Evolutionary conservation across 2,113 vertebrate species (phyloP).

Genomic region (Myrmecobius fasciatus): DNA sequence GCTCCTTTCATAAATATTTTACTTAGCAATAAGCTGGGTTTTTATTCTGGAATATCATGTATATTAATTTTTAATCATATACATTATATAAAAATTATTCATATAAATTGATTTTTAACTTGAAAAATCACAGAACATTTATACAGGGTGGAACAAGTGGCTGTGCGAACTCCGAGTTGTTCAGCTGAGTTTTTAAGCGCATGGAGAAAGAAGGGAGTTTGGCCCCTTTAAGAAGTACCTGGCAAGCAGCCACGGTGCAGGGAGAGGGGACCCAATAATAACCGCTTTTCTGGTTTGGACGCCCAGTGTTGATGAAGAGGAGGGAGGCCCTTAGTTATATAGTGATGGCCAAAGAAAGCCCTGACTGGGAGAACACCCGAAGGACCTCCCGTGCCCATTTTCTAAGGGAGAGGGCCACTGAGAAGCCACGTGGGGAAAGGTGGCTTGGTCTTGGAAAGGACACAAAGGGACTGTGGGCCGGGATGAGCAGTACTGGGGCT

Average conservation of each 20-base stretch:
- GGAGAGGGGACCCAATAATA: background rate
- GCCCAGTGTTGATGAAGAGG: no score
- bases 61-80: background rate
- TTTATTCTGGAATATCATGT: background rate
- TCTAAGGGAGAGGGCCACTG: no score
- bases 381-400: no score
- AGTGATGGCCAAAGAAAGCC: no score
- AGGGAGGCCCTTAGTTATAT: no score
- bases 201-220: background rate
- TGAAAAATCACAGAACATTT: background rate
- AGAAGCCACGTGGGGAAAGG: background rate
- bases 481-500: no score
- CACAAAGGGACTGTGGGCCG: background rate
- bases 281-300: no score
- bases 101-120: background rate
- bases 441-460: no score
- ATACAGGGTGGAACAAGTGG: background rate
- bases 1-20: background rate
- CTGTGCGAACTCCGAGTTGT: background rate
- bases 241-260: background rate
- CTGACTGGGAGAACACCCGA: no score
- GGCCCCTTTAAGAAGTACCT: no score
- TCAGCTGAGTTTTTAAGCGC: no score
- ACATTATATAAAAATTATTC: no score
- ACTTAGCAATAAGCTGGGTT: background rate